Conservation (phyloP, 2,113 vertebrate species). For the Tetraodon nigroviridis region DNA sequence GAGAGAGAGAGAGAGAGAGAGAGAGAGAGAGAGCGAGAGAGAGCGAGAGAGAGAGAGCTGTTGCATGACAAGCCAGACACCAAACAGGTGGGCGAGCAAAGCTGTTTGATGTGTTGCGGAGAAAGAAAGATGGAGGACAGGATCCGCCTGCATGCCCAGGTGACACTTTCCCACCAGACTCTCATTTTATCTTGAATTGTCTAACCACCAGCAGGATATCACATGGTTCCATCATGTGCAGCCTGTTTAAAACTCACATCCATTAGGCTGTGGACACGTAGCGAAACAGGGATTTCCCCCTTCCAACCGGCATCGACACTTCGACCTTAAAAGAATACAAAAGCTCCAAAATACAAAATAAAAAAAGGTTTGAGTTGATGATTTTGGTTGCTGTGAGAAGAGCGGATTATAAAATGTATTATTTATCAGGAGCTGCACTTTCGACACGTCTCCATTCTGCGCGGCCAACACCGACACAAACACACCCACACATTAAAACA, state of each 20-base stretch:
- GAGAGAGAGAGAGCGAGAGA: conserved; percentile 10
- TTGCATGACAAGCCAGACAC: conserved; percentile 42
- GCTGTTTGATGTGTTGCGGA: conserved; percentile 29
- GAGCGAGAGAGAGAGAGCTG: conserved; percentile 17
- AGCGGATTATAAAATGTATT: conserved; percentile 39
- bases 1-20: background rate
- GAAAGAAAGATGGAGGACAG: conserved; percentile 22
- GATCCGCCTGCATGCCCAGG: conserved; percentile 20
- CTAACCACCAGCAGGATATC: no score
- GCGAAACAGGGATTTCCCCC: background rate
- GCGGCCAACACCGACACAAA: conserved; percentile 42
- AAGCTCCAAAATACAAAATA: conserved; percentile 14
- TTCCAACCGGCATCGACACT: conserved; percentile 7
- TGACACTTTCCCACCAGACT: conserved; percentile 9
- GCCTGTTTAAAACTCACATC: background rate
- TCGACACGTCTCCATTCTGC: conserved; percentile 21
- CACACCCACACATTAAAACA: conserved; percentile 43
- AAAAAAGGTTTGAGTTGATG: background rate
- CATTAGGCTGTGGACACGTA: background rate
- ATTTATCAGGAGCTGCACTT: conserved; percentile 49
- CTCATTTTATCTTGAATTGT: conserved; percentile 13
- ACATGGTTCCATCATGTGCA: background rate
- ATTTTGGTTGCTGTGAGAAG: conserved; percentile 39
- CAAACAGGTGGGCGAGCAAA: conserved; percentile 46
- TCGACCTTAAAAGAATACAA: conserved; percentile 29